A percentile compares a stretch with the other conserved stretches of the same genome.
Conservation (phyloP, 2,797 vertebrate species). For the Buceros bicornis region DNA sequence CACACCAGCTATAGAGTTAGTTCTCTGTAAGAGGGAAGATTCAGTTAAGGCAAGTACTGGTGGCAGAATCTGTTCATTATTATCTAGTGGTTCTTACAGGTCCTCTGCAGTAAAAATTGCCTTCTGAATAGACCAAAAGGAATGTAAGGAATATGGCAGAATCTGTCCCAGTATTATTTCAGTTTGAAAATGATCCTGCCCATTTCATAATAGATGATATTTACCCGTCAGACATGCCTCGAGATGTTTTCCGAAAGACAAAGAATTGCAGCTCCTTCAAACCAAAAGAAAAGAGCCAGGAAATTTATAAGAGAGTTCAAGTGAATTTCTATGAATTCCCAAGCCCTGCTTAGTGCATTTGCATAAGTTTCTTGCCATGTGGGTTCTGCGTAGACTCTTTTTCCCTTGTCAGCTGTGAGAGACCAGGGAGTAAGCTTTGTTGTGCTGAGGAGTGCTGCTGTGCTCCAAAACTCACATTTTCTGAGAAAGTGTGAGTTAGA, state of each 20-base stretch:
- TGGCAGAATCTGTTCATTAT: neutral
- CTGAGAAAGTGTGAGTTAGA: slow-evolving; percentile 7
- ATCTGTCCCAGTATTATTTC: slow-evolving; percentile 12
- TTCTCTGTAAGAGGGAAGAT: neutral
- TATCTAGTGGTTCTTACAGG: neutral
- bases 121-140: neutral
- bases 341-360: slow-evolving; percentile 69
- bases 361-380: slow-evolving; percentile 27
- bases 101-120: neutral
- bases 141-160: neutral
- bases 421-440: slow-evolving; percentile 11
- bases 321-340: slow-evolving; percentile 56
- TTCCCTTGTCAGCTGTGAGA: neutral
- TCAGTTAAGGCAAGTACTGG: neutral
- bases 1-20: neutral
- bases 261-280: slow-evolving; percentile 42
- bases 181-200: neutral
- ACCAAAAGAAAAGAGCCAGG: slow-evolving; percentile 1
- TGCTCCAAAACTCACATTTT: neutral
- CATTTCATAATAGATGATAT: slow-evolving; percentile 1
- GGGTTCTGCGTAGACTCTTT: neutral
- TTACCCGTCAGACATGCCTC: slow-evolving; percentile 35
- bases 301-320: slow-evolving; percentile 32
- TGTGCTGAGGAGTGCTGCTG: neutral
- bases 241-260: slow-evolving; percentile 51